Evolutionary conservation across 1,140 invertebrate species (phyloP).

Genomic region (Gerris buenoi): DNA sequence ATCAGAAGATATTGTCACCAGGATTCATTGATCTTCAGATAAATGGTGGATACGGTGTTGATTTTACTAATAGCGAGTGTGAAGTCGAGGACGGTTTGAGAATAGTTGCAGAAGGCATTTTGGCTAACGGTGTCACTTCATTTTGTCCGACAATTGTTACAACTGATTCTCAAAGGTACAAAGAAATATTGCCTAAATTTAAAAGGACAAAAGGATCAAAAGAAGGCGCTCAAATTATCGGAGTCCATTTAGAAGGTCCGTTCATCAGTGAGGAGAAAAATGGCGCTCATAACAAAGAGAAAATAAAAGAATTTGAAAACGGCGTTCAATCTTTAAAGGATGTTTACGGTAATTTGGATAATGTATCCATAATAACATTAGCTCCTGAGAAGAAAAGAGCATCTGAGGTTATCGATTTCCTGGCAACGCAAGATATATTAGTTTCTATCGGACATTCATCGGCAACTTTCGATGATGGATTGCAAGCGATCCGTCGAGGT

Average conservation of each 20-base stretch:
- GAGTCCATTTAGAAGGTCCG: conserved; percentile 89
- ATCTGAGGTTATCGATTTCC: conserved; percentile 50
- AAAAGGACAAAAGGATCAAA: conserved; percentile 41
- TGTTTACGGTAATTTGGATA: conserved; percentile 61
- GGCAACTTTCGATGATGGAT: conserved; percentile 63
- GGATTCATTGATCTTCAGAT: conserved; percentile 96
- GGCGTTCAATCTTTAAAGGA: conserved; percentile 47
- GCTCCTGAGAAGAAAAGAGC: conserved; percentile 79
- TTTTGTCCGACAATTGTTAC: conserved; percentile 95
- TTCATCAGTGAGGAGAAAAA: conserved; percentile 87
- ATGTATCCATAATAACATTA: conserved; percentile 77
- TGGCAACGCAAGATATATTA: conserved; percentile 55
- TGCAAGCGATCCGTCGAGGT: conserved; percentile 66
- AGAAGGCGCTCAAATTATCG: conserved; percentile 59
- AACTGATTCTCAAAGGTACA: conserved; percentile 62
- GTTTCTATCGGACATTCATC: conserved; percentile 83
- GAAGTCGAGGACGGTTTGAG: conserved; percentile 56
- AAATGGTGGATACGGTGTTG: conserved; percentile 91
- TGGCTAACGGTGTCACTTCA: conserved; percentile 79
- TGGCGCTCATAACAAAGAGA: conserved; percentile 74
- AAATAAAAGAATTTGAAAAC: conserved; percentile 53
- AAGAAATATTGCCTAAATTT: conserved; percentile 53
- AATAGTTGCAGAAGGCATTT: conserved; percentile 62
- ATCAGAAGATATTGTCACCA: conserved; percentile 61
- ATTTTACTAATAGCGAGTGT: conserved; percentile 72